Conservation (phyloP, 2,888 invertebrate genomes). For the Agrypnus murinus region DNA sequence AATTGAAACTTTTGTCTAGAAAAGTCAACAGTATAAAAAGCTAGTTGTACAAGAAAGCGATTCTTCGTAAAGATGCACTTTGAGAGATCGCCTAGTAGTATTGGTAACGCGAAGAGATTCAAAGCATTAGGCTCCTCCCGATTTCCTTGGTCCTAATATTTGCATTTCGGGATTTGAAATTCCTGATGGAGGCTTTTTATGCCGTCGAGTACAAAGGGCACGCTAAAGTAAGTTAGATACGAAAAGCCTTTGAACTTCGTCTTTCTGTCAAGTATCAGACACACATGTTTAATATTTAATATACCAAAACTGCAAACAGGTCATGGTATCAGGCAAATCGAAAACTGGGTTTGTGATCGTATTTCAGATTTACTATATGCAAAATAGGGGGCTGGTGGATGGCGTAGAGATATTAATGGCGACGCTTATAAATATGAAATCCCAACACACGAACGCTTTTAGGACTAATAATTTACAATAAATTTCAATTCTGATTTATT, state of each 20-base stretch:
- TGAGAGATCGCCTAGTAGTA: constrained; percentile 8
- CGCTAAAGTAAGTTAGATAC: constrained; percentile 24
- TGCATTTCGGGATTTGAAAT: constrained; percentile 29
- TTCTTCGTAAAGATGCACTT: constrained; percentile 25
- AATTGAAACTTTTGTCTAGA: background rate
- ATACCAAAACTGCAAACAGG: constrained; percentile 7
- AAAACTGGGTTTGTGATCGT: background rate
- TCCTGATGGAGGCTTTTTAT: constrained; percentile 15
- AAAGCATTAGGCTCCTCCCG: constrained; percentile 17
- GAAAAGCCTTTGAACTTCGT: constrained; percentile 15
- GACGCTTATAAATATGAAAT: constrained; percentile 7
- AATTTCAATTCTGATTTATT: constrained; percentile 15
- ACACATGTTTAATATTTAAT: constrained; percentile 22
- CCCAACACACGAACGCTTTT: constrained; percentile 25
- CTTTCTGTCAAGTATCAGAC: constrained; percentile 9
- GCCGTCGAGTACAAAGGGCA: constrained; percentile 17
- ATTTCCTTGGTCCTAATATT: constrained; percentile 24
- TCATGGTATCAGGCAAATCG: background rate
- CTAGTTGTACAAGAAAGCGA: constrained; percentile 6
- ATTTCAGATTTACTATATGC: constrained; percentile 3
- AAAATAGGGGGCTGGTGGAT: background rate
- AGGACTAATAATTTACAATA: constrained; percentile 18
- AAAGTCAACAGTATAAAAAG: constrained; percentile 15
- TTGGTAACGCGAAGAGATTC: constrained; percentile 21
- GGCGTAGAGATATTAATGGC: background rate